Conservation (phyloP, 1,140 invertebrate genomes). For the Philopotamus ludificatus region DNA sequence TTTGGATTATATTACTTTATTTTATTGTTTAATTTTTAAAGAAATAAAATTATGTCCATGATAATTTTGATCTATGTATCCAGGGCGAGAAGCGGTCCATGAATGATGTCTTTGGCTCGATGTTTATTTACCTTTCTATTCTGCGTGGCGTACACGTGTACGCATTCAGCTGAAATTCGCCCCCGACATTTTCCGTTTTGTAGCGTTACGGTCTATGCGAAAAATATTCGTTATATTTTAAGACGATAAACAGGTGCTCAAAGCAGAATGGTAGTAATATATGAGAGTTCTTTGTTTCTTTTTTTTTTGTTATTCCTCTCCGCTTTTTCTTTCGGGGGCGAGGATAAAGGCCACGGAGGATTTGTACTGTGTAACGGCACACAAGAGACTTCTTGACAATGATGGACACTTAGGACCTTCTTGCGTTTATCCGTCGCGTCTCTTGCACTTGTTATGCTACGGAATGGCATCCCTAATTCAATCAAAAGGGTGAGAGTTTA, state of each 20-base stretch:
- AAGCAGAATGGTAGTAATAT: slow-evolving; percentile 18
- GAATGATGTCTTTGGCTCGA: no score
- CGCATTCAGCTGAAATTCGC: slow-evolving; percentile 4
- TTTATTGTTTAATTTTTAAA: no score
- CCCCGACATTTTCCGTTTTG: background rate
- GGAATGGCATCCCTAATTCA: no score
- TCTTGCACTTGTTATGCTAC: background rate
- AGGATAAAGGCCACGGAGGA: slow-evolving; percentile 1
- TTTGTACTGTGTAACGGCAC: slow-evolving; percentile 20
- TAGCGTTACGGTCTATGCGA: background rate
- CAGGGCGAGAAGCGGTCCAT: no score
- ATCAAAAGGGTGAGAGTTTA: no score
- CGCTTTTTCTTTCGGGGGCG: background rate
- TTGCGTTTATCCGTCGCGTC: background rate
- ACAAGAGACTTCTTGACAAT: slow-evolving; percentile 6
- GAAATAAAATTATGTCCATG: no score
- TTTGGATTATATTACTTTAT: no score
- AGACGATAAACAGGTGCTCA: slow-evolving; percentile 28
- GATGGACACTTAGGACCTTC: slow-evolving; percentile 16
- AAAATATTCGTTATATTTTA: slow-evolving; percentile 18
- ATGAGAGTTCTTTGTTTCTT: slow-evolving; percentile 9
- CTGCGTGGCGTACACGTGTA: slow-evolving; percentile 4
- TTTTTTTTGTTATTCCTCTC: slow-evolving; percentile 4
- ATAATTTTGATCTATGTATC: no score
- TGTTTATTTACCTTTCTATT: background rate